Conservation (phyloP, 2,888 invertebrate species). For the Notodonta ziczac region DNA sequence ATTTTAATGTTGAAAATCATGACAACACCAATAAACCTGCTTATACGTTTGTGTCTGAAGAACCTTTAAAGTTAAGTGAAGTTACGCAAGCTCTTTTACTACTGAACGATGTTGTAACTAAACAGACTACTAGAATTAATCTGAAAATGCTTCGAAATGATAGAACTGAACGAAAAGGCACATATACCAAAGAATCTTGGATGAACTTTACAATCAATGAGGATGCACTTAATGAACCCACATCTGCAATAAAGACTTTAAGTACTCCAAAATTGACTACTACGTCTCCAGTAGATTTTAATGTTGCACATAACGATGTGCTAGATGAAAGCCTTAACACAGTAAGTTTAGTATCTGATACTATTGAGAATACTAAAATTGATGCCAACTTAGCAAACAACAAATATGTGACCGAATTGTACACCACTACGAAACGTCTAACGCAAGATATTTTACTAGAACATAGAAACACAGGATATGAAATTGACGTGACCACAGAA, state of each 20-base stretch:
- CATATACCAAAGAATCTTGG: not conserved
- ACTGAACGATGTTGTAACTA: slow-evolving; percentile 34
- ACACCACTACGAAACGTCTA: not conserved
- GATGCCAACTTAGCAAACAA: not conserved
- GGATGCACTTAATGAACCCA: not conserved
- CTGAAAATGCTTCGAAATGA: slow-evolving; percentile 1
- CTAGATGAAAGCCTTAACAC: not conserved
- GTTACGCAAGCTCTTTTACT: slow-evolving; percentile 29
- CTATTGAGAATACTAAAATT: not conserved
- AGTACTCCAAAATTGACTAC: not conserved
- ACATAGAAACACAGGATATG: not conserved
- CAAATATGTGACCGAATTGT: not conserved
- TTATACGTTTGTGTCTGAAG: slow-evolving; percentile 7
- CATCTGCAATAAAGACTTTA: not conserved
- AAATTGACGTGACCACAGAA: not conserved
- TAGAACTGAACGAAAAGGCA: not conserved
- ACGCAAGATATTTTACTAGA: not conserved
- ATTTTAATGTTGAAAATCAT: not conserved
- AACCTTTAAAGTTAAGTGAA: slow-evolving; percentile 23
- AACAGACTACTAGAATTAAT: slow-evolving; percentile 29
- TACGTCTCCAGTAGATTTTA: not conserved
- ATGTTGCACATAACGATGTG: not conserved
- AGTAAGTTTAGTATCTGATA: not conserved
- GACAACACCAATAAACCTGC: not conserved
- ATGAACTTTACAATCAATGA: slow-evolving; percentile 1